Percentiles rank a stretch among this genome's conserved stretches.
These are phyloP conservation scores for Drosophila incognita DNA, from an alignment of 2,888 invertebrate genomes.

Conservation along the genomic window DNA sequence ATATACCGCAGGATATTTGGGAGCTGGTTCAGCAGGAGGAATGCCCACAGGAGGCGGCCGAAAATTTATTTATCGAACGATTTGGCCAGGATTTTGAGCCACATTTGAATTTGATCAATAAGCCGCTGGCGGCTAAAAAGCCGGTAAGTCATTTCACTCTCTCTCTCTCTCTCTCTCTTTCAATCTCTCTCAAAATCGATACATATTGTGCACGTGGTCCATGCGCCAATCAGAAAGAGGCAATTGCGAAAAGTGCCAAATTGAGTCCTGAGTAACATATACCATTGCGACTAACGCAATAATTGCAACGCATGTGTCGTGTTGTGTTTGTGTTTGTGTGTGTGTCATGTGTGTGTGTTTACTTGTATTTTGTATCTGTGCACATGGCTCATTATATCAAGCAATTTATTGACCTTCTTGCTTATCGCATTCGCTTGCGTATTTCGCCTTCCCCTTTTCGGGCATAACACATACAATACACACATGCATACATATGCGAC, in stretches of 20 bases:
- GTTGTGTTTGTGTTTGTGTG: neutral
- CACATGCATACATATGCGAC: neutral
- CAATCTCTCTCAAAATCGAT: neutral
- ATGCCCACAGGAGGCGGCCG: slow-evolving; percentile 84
- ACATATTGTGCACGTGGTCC: slow-evolving; percentile 44
- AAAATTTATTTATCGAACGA: slow-evolving; percentile 83
- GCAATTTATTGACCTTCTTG: slow-evolving; percentile 76
- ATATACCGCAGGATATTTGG: slow-evolving; percentile 84
- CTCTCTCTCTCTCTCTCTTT: neutral
- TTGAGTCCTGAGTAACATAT: slow-evolving; percentile 10
- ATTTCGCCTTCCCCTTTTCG: slow-evolving; percentile 46
- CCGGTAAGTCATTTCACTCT: slow-evolving; percentile 76
- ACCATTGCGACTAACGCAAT: slow-evolving; percentile 9
- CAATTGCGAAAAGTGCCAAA: slow-evolving; percentile 10
- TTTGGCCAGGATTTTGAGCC: slow-evolving; percentile 85
- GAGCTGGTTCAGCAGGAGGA: slow-evolving; percentile 84
- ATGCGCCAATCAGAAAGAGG: slow-evolving; percentile 40
- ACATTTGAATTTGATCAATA: slow-evolving; percentile 85
- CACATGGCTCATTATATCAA: slow-evolving; percentile 62
- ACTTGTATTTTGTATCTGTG: slow-evolving; percentile 30
- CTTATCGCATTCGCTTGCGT: slow-evolving; percentile 67
- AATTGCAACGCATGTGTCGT: neutral
- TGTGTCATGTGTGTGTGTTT: slow-evolving; percentile 6
- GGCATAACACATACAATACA: slow-evolving; percentile 17
- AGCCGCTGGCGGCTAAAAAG: slow-evolving; percentile 85